A percentile compares a stretch with the other conserved stretches of the same genome.
Conservation (phyloP, 1,140 invertebrate genomes). For the Drosophila bipectinata region DNA sequence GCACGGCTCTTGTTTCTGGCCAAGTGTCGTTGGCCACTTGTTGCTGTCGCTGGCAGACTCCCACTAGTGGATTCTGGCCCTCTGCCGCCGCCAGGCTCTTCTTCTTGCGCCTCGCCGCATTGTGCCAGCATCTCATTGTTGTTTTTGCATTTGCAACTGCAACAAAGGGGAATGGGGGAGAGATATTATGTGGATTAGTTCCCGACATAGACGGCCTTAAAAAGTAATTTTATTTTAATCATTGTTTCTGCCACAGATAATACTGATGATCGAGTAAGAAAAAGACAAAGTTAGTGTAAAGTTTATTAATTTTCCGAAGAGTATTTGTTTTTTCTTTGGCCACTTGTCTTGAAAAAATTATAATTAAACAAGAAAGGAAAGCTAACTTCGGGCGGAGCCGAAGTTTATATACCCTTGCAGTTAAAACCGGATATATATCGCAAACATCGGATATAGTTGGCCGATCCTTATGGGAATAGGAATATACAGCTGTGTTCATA, state of each 20-base stretch:
- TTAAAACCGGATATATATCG: too few species aligned
- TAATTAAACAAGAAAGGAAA: too few species aligned
- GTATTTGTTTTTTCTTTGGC: too few species aligned
- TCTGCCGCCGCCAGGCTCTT: constrained; percentile 38
- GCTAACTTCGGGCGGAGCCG: too few species aligned
- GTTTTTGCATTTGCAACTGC: constrained; percentile 75
- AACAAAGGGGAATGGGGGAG: constrained; percentile 3
- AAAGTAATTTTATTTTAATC: constrained; percentile 24
- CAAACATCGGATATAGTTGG: too few species aligned
- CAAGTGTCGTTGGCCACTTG: constrained; percentile 54
- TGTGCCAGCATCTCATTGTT: constrained; percentile 83
- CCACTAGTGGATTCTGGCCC: constrained; percentile 10
- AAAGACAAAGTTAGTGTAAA: background rate
- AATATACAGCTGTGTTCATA: too few species aligned
- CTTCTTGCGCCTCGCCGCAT: constrained; percentile 91
- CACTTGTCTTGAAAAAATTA: too few species aligned
- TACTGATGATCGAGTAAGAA: background rate
- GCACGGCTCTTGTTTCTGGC: constrained; percentile 33
- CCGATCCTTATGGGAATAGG: too few species aligned
- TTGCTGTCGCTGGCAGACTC: constrained; percentile 59
- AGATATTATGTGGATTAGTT: constrained; percentile 17
- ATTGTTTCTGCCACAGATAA: background rate
- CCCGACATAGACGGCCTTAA: constrained; percentile 3
- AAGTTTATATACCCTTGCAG: too few species aligned
- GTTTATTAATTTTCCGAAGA: too few species aligned